A percentile compares a stretch with the other conserved stretches of the same genome.
These are phyloP conservation scores for Siniperca scherzeri DNA, from an alignment of 2,797 vertebrate species.

Conservation along the genomic window DNA sequence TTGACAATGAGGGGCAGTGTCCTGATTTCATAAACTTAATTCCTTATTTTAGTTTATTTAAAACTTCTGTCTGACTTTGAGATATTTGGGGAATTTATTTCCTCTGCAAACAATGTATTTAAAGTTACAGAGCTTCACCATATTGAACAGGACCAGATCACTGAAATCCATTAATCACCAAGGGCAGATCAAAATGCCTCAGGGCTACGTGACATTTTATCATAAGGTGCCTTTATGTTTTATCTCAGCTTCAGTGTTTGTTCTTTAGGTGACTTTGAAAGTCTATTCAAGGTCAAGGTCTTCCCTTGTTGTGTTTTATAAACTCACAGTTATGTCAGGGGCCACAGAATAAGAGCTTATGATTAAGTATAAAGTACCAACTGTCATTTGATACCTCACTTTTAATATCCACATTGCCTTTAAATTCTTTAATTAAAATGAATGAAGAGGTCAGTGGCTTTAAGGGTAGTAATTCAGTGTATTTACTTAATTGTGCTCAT, in stretches of 20 bases:
- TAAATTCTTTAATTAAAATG: background rate
- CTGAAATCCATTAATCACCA: conserved; percentile 35
- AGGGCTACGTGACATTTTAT: conserved; percentile 8
- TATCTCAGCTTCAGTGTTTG: conserved; percentile 32
- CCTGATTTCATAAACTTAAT: conserved; percentile 21
- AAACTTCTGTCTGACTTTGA: conserved; percentile 24
- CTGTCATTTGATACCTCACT: background rate
- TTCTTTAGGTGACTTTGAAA: conserved; percentile 35
- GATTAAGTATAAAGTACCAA: background rate
- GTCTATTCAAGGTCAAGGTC: background rate
- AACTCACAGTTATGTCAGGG: background rate
- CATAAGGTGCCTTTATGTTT: conserved; percentile 21
- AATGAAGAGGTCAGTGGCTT: conserved; percentile 12
- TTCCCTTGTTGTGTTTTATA: background rate
- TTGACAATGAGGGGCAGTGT: conserved; percentile 34
- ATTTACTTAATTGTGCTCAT: background rate
- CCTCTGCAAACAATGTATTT: conserved; percentile 31
- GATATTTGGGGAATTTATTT: conserved; percentile 36
- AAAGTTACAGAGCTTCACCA: conserved; percentile 3
- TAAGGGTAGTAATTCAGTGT: background rate
- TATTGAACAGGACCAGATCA: conserved; percentile 26
- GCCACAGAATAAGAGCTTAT: background rate
- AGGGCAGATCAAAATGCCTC: conserved; percentile 33
- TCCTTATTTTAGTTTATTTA: conserved; percentile 25
- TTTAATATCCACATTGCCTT: background rate